Percentiles rank a stretch among this genome's conserved stretches.
Evolutionary conservation across 23 tunicate genomes (phyloP).

Genomic region (Botrylloides violaceus): DNA sequence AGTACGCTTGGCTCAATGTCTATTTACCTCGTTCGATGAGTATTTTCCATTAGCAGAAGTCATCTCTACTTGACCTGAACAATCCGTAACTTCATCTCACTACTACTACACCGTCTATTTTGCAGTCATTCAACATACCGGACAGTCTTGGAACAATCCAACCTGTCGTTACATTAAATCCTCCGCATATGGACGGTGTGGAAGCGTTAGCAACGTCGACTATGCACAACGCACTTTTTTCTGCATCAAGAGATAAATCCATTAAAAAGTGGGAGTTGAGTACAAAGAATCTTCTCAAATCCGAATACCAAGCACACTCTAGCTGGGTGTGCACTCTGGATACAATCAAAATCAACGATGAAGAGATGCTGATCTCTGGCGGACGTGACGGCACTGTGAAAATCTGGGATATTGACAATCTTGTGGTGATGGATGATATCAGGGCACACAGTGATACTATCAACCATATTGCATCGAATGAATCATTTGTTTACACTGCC

Average conservation of each 20-base stretch:
- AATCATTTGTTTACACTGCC: constrained; percentile 49
- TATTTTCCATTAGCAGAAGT: no score
- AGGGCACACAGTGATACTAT: constrained; percentile 66
- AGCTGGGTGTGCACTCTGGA: constrained; percentile 88
- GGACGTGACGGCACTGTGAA: constrained; percentile 71
- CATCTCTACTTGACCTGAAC: no score
- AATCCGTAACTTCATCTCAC: no score
- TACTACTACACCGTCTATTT: no score
- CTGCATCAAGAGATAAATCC: constrained; percentile 86
- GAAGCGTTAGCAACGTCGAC: constrained; percentile 49
- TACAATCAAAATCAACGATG: constrained; percentile 26
- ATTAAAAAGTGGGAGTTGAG: constrained; percentile 83
- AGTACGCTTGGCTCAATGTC: no score
- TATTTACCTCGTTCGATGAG: no score
- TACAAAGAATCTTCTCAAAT: constrained; percentile 33
- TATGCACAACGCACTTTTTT: constrained; percentile 41
- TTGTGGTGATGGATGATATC: constrained; percentile 50
- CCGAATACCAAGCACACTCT: constrained; percentile 64
- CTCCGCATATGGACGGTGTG: constrained; percentile 96
- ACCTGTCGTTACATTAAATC: constrained; percentile 52
- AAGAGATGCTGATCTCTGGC: constrained; percentile 70
- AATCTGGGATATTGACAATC: constrained; percentile 61
- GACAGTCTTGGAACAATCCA: constrained; percentile 33
- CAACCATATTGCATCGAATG: constrained; percentile 65
- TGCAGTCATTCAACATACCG: constrained; percentile 46